These are phyloP conservation scores for Saccostrea echinata DNA, from an alignment of 1,140 invertebrate genomes.

Conservation along the genomic window DNA sequence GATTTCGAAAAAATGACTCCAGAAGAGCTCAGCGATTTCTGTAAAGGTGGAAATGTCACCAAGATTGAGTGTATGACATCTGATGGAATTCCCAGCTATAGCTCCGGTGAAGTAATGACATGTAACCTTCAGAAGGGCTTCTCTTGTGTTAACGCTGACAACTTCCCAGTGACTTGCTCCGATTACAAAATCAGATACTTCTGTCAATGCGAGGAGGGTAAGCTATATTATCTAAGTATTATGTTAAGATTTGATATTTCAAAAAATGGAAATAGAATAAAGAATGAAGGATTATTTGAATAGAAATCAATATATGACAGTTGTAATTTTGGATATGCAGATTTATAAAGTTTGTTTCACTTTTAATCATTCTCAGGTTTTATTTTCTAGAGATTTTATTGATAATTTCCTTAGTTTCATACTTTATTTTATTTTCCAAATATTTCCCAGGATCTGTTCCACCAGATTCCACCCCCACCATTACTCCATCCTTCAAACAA, in stretches of 20 bases:
- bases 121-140: conserved; percentile 64
- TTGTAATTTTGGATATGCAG: too few relatives aligned
- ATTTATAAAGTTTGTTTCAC: too few relatives aligned
- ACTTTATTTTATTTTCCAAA: too few relatives aligned
- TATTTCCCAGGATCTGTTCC: background rate
- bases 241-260: too few relatives aligned
- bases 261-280: too few relatives aligned
- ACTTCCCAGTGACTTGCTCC: conserved; percentile 71
- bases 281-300: too few relatives aligned
- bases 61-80: conserved; percentile 65
- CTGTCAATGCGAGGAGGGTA: conserved; percentile 74
- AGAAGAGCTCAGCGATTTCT: conserved; percentile 62
- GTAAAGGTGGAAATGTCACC: conserved; percentile 65
- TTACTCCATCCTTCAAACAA: conserved; percentile 33
- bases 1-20: conserved; percentile 65
- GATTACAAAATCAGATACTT: conserved; percentile 80
- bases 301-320: too few relatives aligned
- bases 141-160: conserved; percentile 65
- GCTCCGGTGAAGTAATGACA: conserved; percentile 59
- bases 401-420: background rate
- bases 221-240: background rate
- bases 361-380: too few relatives aligned
- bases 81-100: conserved; percentile 55
- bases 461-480: conserved; percentile 20
- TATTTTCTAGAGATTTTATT: background rate